Percentiles rank a stretch among this genome's conserved stretches.
phyloP scores from a whole-genome alignment of 2,888 invertebrate species.

The Synergus umbraculus region DNA sequence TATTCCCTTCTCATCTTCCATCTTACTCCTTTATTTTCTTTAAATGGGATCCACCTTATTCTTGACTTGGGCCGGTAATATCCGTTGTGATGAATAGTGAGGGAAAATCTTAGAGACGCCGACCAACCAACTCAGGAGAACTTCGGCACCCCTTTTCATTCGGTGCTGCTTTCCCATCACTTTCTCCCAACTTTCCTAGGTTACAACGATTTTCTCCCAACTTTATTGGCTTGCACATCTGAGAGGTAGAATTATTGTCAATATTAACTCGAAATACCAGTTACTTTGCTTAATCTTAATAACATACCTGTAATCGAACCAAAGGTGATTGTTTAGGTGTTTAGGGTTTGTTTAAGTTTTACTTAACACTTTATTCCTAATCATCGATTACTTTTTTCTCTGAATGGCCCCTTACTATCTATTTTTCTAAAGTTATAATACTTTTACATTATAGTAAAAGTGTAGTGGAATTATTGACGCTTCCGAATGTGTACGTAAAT shows the following conservation, averaged over 20 bases:
- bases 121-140: conserved; percentile 46
- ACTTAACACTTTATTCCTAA: no score
- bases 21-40: conserved; percentile 23
- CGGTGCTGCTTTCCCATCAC: neutral
- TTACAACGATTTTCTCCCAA: neutral
- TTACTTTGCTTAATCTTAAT: no score
- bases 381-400: no score
- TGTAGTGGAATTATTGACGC: no score
- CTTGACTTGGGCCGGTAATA: conserved; percentile 45
- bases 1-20: conserved; percentile 1
- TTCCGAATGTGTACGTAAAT: no score
- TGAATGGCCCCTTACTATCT: no score
- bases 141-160: conserved; percentile 36
- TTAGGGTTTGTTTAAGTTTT: no score
- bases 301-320: no score
- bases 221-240: neutral
- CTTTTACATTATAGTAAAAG: no score
- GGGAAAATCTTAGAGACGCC: conserved; percentile 47
- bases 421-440: no score
- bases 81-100: conserved; percentile 51
- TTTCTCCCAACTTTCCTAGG: conserved; percentile 2
- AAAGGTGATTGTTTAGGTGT: no score
- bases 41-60: conserved; percentile 43
- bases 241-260: neutral
- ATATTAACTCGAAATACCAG: no score